Conservation (phyloP, 1,140 invertebrate species). For the Sarcophaga bullata region DNA sequence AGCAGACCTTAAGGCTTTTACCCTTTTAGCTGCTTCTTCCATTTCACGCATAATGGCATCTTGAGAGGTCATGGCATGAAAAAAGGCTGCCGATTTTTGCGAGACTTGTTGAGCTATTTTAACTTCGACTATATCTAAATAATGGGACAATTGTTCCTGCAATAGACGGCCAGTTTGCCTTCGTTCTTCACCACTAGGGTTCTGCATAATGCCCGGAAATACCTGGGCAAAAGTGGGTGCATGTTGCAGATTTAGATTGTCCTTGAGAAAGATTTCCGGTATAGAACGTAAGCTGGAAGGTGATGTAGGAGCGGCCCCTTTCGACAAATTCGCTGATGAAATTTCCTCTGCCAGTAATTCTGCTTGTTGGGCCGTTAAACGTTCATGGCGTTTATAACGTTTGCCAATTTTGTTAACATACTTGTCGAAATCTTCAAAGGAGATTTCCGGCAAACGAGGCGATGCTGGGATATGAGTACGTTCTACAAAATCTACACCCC, state of each 20-base stretch:
- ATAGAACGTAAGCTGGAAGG: constrained; percentile 71
- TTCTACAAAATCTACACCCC: constrained; percentile 95
- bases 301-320: constrained; percentile 42
- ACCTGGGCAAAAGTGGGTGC: constrained; percentile 86
- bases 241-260: constrained; percentile 83
- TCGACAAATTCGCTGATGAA: constrained; percentile 37
- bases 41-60: constrained; percentile 92
- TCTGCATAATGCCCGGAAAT: constrained; percentile 74
- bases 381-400: constrained; percentile 70
- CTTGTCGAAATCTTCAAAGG: constrained; percentile 83
- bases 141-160: constrained; percentile 85
- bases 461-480: constrained; percentile 79
- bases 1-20: constrained; percentile 77
- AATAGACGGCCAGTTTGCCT: constrained; percentile 66
- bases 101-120: constrained; percentile 94
- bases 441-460: constrained; percentile 85
- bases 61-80: constrained; percentile 96
- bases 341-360: constrained; percentile 44
- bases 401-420: constrained; percentile 85
- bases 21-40: constrained; percentile 81
- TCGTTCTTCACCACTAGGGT: constrained; percentile 62
- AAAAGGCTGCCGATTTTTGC: constrained; percentile 95
- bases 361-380: constrained; percentile 48
- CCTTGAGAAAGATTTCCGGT: constrained; percentile 88
- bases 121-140: constrained; percentile 94